These are phyloP conservation scores for Linnaemya vulpina DNA, from an alignment of 2,888 invertebrate species.

Conservation along the genomic window DNA sequence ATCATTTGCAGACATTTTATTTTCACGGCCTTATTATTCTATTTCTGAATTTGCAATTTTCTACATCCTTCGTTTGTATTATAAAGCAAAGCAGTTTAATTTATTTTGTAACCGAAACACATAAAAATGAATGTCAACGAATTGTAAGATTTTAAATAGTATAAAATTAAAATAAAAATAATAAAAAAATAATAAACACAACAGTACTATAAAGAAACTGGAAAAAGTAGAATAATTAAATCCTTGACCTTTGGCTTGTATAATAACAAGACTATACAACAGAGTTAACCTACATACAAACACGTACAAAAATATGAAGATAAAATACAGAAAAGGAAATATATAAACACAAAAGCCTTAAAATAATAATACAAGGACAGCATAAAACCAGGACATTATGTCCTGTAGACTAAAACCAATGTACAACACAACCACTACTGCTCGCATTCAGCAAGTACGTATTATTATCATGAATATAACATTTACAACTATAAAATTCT, in stretches of 20 bases:
- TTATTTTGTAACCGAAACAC: neutral
- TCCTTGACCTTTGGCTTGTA: conserved; percentile 67
- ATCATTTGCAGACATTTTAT: no score
- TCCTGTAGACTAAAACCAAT: conserved; percentile 39
- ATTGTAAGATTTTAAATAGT: conserved; percentile 29
- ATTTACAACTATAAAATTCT: conserved; percentile 35
- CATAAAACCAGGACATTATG: conserved; percentile 53
- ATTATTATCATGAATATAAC: conserved; percentile 30
- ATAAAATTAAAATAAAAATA: conserved; percentile 31
- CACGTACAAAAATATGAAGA: neutral
- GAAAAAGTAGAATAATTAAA: conserved; percentile 67
- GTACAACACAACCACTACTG: neutral
- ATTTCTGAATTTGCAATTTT: no score
- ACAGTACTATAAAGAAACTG: conserved; percentile 46
- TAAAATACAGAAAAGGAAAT: conserved; percentile 18
- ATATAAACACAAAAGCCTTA: conserved; percentile 29
- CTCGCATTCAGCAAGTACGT: neutral
- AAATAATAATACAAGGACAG: conserved; percentile 36
- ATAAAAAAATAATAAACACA: neutral
- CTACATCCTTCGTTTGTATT: no score
- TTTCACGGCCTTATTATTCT: no score
- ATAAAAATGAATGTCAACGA: conserved; percentile 39
- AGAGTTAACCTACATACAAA: neutral
- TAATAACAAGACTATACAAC: conserved; percentile 38
- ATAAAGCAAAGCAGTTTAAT: no score